Base-by-base conservation (phyloP, 2,113 vertebrate species). In the Polyodon spathula region DNA sequence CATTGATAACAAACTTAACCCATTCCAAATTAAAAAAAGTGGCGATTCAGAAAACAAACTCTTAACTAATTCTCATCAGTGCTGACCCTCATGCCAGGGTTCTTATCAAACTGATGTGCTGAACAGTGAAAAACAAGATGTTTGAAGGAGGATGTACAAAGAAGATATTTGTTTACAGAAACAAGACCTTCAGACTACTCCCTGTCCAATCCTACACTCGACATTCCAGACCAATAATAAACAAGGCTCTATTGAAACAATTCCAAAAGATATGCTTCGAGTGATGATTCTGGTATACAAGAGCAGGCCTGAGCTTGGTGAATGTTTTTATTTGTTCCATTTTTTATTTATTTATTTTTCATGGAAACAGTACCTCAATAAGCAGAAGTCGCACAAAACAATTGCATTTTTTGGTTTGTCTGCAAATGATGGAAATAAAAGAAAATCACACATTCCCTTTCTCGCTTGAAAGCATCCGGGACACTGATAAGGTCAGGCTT, bases 151-250 rank as follows among this genome's bases (percentile, higher is more conserved):
- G 4, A 8, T 46, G 44, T 8, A 46, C 44, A 46, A 46, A 46
- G 27, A 27, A 2, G 44, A 10, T 46, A 2, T 46, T 46, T 46
- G 44, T 46, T 46, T 46, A 46, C 5, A 46, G 44, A 46, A 27
- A 27, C 27, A 27, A 46, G 44, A 46, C 44, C 44, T 46, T 10
- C 44, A 46, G 44, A 46, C 44, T 5, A 46, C 8, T 46, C 14
- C 8, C 8, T 46, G 63, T 16, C 39, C 0, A 77, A 46, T 81
- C 86, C 85, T 74, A 85, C 86, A 75, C 74, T 64, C 78, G 48
- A 65, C 77, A 79, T 86, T 87, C 84, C 84, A 71, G 38, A 72
- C 69, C 14, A 50, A 65, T 51, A 80, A 84, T 77, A 79, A 82
- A 79, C 66, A 73, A 81, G 61, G 61, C 62, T 78, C 66, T 69